Conservation (phyloP, 92 coral and sea anemone species). For the Siderastrea radians region DNA sequence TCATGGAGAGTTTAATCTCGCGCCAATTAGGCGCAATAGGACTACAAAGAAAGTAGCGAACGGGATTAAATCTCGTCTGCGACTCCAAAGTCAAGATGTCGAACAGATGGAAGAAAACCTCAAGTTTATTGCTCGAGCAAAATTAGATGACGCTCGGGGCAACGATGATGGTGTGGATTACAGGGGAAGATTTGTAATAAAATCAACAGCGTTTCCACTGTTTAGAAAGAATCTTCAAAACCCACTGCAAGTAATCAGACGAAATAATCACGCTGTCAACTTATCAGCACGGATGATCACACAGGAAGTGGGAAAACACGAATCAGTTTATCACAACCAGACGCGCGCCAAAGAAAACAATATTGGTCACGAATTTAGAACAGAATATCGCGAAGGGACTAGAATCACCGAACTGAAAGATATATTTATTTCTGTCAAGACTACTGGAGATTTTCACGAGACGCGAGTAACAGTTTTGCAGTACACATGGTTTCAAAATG, state of each 20-base stretch:
- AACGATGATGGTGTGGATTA: conserved; percentile 2
- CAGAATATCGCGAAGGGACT: background rate
- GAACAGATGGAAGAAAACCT: conserved; percentile 15
- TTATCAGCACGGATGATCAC: conserved; percentile 26
- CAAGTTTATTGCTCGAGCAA: conserved; percentile 31
- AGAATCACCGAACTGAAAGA: conserved; percentile 72
- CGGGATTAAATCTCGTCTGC: conserved; percentile 7
- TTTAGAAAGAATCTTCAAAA: conserved; percentile 23
- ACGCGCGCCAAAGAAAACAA: background rate
- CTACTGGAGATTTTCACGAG: conserved; percentile 70
- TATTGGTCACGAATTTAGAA: background rate
- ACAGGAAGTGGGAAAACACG: conserved; percentile 1
- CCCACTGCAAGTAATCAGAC: conserved; percentile 17
- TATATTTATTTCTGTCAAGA: conserved; percentile 84
- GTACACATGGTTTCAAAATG: conserved; percentile 76
- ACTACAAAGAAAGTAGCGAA: conserved; percentile 1
- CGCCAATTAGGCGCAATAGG: conserved; percentile 38
- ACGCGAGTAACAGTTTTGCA: conserved; percentile 64
- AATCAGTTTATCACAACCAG: conserved; percentile 4
- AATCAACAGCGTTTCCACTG: conserved; percentile 32
- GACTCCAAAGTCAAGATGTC: conserved; percentile 42
- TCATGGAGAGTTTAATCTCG: conserved; percentile 49
- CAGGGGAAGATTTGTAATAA: conserved; percentile 1
- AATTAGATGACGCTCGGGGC: conserved; percentile 22
- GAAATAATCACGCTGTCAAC: conserved; percentile 23